Evolutionary conservation across 2,888 invertebrate species (phyloP), one percentile per base, ranked within the genome.

Genomic region (Tricholauxania praeusta): DNA sequence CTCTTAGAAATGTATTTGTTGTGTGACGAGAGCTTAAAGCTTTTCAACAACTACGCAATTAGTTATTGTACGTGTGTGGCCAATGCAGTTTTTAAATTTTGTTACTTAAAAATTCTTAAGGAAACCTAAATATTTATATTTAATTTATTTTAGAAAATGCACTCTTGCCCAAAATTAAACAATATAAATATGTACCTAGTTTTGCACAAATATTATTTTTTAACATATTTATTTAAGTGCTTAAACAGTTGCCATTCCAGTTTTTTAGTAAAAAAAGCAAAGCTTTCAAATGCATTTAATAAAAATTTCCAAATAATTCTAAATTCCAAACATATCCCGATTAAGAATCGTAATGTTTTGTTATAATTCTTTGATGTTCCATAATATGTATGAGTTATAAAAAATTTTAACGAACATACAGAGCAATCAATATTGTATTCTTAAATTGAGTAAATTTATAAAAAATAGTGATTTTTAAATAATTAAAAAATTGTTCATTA

Each of bases 91-190:
- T 28, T 39, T 39, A 10, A 39, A 10, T 39, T 39, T 39, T 39
- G 10, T 10, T 39, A 10, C 39, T 39, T 39, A 1, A 7, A 39
- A 39, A 3, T 28, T 28, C 4, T 28, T 3, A 28, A 28, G 28
- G 4, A 28, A 28, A 55, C 2, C 2, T 14, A 62, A 39, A 32
- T 63, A 67, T 55, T 57, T 57, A n/a, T 52, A 72, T 22, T 19
- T 48, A 53, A 32, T 53, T 48, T 60, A 52, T 47, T 17, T 12
- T 55, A 39, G 19, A 60, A 60, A 51, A 62, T 65, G 67, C 67
- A 60, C 60, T 69, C 69, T 72, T 75, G 75, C 75, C 75, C 70
- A 70, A 62, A 71, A 68, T 74, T 71, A 48, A 39, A 52, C 68
- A 68, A 64, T 47, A 48, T 64, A 48, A 48, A 64, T 64, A 64